Evolutionary conservation across 2,113 vertebrate species (phyloP), one percentile per base, ranked within the genome.

Genomic region (Lophura nycthemera): DNA sequence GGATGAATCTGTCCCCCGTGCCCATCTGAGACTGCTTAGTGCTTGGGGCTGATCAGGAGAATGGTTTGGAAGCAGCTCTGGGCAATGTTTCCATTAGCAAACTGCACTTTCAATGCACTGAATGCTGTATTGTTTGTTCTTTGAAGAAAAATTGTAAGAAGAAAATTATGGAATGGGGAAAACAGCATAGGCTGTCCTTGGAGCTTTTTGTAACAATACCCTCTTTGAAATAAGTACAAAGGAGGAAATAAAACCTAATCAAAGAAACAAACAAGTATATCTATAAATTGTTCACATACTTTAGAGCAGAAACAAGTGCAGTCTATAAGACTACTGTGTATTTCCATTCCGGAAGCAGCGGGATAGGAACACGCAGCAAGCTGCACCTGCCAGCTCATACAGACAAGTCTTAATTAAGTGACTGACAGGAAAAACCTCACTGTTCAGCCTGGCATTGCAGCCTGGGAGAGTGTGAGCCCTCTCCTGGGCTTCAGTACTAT

Each of bases 71-170:
- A 69, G 65, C 57, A 54, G 43, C 73, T 83, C 73, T 24, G 59
- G 83, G 77, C 77, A 36, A 20, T 13, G 1, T 72, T 90, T 78
- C 83, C 66, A 90, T 94, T 86, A 90, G 56, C 74, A 75, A 59
- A 88, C 43, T 11, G 17, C 30, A 40, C 34, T 90, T 93, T 83
- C 86, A 81, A 24, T 90, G 80, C 47, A 64, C 16, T 88, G 47
- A 90, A 61, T 71, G 60, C 52, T 84, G 32, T 75, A 43, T 90
- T 94, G 74, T 61, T 93, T 66, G 67, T 24, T 67, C 52, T 83
- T 77, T 61, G 80, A 92, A 88, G 90, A 93, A 84, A 88, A 90
- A 82, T 30, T 66, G 18, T 79, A 72, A 90, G 57, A 83, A 90
- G 52, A 84, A 94, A 92, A 93, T 92, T 70, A 89, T 16, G 30